phyloP scores from a whole-genome alignment of 23 tunicate species.

The Ciona savignyi region DNA sequence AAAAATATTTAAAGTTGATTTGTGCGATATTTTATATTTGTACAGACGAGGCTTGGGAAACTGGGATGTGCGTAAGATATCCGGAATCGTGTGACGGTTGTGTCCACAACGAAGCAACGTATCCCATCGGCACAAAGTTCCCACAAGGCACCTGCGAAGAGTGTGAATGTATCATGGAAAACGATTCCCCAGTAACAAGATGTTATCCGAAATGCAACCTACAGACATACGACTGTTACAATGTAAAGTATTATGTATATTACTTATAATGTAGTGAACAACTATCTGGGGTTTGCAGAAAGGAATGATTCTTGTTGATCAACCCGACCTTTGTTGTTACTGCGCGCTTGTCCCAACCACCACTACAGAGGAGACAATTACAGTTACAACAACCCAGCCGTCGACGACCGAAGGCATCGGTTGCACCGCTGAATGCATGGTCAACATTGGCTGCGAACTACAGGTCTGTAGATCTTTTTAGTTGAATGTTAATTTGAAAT shows the following conservation, averaged over 20 bases:
- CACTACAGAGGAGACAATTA: conserved; percentile 12
- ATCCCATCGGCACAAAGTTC: conserved; percentile 68
- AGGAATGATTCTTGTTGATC: conserved; percentile 61
- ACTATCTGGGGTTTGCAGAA: conserved; percentile 20
- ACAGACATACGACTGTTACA: conserved; percentile 36
- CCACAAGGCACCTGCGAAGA: conserved; percentile 72
- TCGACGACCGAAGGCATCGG: conserved; percentile 47
- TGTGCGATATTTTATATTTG: neutral
- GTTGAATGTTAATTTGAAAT: neutral
- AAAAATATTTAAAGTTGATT: neutral
- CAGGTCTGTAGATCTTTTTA: conserved; percentile 20
- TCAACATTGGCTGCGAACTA: conserved; percentile 36
- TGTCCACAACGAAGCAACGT: conserved; percentile 28
- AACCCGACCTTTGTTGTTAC: conserved; percentile 53
- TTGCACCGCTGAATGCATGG: conserved; percentile 42
- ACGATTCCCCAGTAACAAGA: conserved; percentile 19
- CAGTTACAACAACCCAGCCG: conserved; percentile 20
- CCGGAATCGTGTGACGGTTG: conserved; percentile 72
- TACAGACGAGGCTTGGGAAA: conserved; percentile 53
- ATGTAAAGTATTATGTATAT: conserved; percentile 22
- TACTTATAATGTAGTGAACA: neutral
- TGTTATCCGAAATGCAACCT: conserved; percentile 74
- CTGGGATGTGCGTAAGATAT: conserved; percentile 54
- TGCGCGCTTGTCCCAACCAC: conserved; percentile 60
- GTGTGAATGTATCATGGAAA: conserved; percentile 51